A percentile compares a stretch with the other conserved stretches of the same genome.
phyloP scores from a whole-genome alignment of 1,140 invertebrate species.

The Notospermus geniculatus region DNA sequence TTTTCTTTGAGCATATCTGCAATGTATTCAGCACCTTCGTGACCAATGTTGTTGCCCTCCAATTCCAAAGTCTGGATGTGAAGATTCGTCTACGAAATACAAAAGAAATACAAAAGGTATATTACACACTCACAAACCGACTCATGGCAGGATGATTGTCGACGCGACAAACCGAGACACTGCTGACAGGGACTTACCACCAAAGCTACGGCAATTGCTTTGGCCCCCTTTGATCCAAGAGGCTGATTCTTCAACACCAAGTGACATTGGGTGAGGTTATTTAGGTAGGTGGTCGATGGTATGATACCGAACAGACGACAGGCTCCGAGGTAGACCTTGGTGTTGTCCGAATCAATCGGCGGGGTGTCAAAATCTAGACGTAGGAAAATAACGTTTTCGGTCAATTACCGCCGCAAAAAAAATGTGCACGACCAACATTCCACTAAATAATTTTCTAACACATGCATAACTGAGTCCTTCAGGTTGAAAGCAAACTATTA shows the following conservation, averaged over 20 bases:
- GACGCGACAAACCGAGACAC: too few species aligned
- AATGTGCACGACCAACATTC: too few species aligned
- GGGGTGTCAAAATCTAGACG: too few species aligned
- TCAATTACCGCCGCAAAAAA: too few species aligned
- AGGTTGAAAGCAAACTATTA: too few species aligned
- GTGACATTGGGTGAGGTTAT: conserved; percentile 19
- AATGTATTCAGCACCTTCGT: conserved; percentile 34
- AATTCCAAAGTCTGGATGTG: conserved; percentile 40
- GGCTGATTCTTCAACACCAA: conserved; percentile 27
- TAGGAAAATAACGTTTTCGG: too few species aligned
- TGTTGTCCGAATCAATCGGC: too few species aligned
- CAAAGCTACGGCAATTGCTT: conserved; percentile 32
- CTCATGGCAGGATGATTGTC: not conserved
- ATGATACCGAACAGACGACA: conserved; percentile 25
- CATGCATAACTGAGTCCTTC: too few species aligned
- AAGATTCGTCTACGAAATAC: conserved; percentile 38
- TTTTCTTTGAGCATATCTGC: conserved; percentile 39
- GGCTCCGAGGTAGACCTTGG: conserved; percentile 22
- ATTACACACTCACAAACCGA: not conserved
- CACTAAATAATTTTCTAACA: too few species aligned
- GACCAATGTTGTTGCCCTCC: conserved; percentile 38
- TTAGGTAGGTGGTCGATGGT: conserved; percentile 23
- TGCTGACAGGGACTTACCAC: conserved; percentile 30
- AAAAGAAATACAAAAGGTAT: not conserved
- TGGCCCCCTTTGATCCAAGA: conserved; percentile 32